Base-by-base conservation (phyloP, 1,140 invertebrate genomes). In the Mylabris phalerata region DNA sequence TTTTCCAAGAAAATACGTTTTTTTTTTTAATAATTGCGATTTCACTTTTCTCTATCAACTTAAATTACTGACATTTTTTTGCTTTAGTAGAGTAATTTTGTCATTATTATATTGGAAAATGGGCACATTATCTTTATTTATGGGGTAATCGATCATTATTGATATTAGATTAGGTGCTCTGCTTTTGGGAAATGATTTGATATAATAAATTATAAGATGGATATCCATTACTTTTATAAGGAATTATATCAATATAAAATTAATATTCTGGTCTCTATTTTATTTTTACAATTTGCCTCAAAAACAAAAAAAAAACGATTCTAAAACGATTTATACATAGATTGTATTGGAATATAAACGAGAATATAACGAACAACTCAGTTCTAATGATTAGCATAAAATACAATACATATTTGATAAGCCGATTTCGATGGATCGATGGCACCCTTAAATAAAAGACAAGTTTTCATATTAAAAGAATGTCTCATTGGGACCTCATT, bases 111-210 rank as follows among this genome's bases (percentile, higher is more conserved):
- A 11, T 11, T 11, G 43, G 43, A 11, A 9, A 45, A 11, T 32
- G 50, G 32, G 9, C 47, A 47, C 41, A 43, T 46, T 57, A 62
- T 54, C 50, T 24, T 62, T 62, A 62, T 62, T 62, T 62, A 59
- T 62, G 27, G 44, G 32, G 13, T 50, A 11, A 62, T 62, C 56
- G 25, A 58, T 62, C 55, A 59, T 24, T 13, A 61, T 57, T 50
- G 60, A 47, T 57, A 27, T 57, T 61, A 54, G 55, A 58, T 61
- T 61, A 58, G 50, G 49, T 45, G 52, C 54, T 54, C 40, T 50
- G 49, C 54, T 61, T 60, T 61, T 49, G 11, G 13, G 4, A 40
- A 58, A 61, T 48, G 49, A 55, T 43, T 57, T 48, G 50, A 61
- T 61, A 58, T 58, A 58, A 57, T 40, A 58, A 47, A 13, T 32